These are phyloP conservation scores for Silurus aristotelis DNA, from an alignment of 2,797 vertebrate genomes.

Conservation along the genomic window DNA sequence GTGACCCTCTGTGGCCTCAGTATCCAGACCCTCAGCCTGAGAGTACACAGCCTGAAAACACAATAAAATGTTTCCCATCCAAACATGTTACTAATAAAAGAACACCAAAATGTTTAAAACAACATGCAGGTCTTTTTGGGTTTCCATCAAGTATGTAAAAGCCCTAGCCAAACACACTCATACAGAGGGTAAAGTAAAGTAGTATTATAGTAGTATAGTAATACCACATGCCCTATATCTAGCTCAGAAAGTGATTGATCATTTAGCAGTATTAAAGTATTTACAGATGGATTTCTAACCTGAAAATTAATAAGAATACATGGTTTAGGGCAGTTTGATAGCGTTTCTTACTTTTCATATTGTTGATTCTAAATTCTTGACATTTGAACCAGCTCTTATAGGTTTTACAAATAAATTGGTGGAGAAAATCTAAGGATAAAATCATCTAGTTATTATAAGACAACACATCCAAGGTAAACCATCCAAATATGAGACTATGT, in stretches of 20 bases:
- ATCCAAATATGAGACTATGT: no score
- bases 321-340: no score
- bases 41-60: conserved; percentile 74
- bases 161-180: background rate
- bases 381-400: no score
- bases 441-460: background rate
- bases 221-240: background rate
- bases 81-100: background rate
- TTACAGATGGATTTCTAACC: background rate
- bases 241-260: background rate
- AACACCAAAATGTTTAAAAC: background rate
- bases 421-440: background rate
- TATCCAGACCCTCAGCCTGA: conserved; percentile 75
- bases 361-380: no score
- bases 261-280: background rate
- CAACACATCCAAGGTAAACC: no score
- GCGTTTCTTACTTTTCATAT: no score
- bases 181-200: background rate
- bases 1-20: conserved; percentile 81
- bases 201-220: no score
- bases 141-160: background rate
- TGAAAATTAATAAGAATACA: background rate
- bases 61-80: background rate
- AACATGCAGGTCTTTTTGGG: background rate
- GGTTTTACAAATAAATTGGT: background rate